Base-by-base conservation (phyloP, 2,888 invertebrate species). In the Epinotia bilunana region DNA sequence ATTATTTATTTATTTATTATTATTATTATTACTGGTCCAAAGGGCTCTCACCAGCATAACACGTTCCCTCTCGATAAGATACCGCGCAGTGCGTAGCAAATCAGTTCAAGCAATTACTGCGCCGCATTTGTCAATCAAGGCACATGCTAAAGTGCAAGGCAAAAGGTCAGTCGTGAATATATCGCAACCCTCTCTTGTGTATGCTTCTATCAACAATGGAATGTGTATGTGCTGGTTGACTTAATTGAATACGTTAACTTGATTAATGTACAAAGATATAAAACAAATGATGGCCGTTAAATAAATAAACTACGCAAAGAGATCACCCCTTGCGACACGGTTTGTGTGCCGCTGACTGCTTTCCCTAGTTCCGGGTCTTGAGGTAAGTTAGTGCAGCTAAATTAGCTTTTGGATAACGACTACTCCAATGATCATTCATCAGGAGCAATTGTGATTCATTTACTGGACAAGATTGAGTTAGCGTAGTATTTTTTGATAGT, bases 101-200 rank as follows among this genome's bases (percentile, higher is more conserved):
- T 71, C 74, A 71, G 60, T 73, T 73, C 64, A 55, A 76, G 63
- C 43, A 53, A 43, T 76, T 61, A 73, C 68, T 76, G 63, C 68
- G 76, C 68, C 76, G 60, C 68, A 76, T 73, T 76, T 76, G 73
- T 73, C 55, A 69, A 73, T 67, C 61, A 68, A 61, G 72, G 55
- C 55, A 76, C 49, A 72, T 63, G 72, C 67, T 75, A 55, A 65
- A 71, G 72, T 55, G 75, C 72, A 60, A 57, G 70, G 55, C 20
- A 71, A 75, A 53, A 75, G 72, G 71, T 72, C 72, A 75, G 39
- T 55, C 58, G 60, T 60, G 43, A 58, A 65, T 65, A 65, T 65
- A 49, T 58, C 65, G 49, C 58, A 65, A 67, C 46, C 64, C 64
- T 63, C 9, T 71, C 46, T 23, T 49, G 20, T n/a, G 46, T 49